These are phyloP conservation scores for Nannospalax galili DNA, from an alignment of 2,113 vertebrate species.

Conservation along the genomic window DNA sequence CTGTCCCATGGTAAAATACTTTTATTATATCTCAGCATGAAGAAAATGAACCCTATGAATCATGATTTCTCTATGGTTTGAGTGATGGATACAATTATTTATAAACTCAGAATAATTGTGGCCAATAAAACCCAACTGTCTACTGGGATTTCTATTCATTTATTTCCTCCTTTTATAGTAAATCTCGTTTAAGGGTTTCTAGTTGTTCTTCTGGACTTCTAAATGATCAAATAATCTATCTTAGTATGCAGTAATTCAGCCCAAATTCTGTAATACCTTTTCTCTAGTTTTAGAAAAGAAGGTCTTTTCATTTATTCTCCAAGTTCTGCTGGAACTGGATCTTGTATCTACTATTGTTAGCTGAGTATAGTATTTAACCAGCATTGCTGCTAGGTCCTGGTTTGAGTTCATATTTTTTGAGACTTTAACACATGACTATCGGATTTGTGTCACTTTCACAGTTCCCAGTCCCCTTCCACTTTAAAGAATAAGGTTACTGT, in stretches of 20 bases:
- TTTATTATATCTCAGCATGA: not conserved
- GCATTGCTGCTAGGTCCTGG: no score
- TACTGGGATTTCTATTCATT: not conserved
- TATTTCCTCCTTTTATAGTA: not conserved
- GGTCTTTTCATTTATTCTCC: not conserved
- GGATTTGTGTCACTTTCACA: no score
- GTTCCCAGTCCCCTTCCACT: no score
- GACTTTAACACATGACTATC: no score
- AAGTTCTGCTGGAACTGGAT: not conserved
- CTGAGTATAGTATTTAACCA: not conserved
- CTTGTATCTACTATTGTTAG: not conserved
- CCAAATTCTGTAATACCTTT: not conserved
- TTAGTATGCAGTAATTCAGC: not conserved
- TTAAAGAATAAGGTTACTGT: not conserved
- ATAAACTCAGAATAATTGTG: conserved; percentile 11
- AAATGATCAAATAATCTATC: conserved; percentile 14
- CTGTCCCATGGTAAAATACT: no score
- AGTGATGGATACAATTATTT: not conserved
- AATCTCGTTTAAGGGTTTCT: conserved; percentile 12
- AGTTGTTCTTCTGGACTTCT: not conserved
- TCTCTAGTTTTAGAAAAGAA: not conserved
- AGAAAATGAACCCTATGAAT: conserved; percentile 1
- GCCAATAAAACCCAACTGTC: not conserved
- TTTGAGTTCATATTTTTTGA: no score
- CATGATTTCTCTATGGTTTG: not conserved